phyloP scores from a whole-genome alignment of 2,113 vertebrate genomes.

The Aleadryas rufinucha region DNA sequence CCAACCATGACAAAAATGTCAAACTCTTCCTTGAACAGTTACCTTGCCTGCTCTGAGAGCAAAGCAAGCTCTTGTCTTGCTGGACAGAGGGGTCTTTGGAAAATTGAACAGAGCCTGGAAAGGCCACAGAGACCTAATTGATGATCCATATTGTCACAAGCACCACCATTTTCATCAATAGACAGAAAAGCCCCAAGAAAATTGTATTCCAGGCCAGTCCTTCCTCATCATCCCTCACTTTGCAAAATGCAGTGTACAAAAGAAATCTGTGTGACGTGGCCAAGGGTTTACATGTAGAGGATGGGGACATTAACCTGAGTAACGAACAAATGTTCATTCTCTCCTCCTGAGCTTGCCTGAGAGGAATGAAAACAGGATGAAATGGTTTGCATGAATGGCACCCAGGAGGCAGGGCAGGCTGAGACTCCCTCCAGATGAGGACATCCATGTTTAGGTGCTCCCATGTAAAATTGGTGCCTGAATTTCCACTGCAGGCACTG shows the following conservation, averaged over 20 bases:
- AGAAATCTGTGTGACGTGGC: neutral
- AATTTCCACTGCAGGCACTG: neutral
- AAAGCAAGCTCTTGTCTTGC: neutral
- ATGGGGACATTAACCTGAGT: neutral
- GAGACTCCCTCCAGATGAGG: neutral
- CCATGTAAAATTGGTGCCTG: neutral
- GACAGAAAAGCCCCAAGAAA: neutral
- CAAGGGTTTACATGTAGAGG: neutral
- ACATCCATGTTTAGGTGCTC: neutral
- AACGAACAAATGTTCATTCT: neutral
- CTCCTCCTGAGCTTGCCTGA: neutral
- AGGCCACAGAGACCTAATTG: neutral
- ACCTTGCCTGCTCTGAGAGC: neutral
- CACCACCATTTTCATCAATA: neutral
- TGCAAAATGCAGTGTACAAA: neutral
- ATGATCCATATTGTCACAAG: neutral
- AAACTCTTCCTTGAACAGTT: neutral
- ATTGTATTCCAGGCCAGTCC: neutral
- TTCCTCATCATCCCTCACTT: neutral
- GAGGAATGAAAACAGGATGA: neutral
- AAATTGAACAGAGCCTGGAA: neutral
- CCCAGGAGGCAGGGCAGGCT: neutral
- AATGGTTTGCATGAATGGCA: neutral
- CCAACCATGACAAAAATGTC: neutral
- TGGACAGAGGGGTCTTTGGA: neutral